phyloP scores from a whole-genome alignment of 2,888 invertebrate genomes.

The Frankliniella intonsa region DNA sequence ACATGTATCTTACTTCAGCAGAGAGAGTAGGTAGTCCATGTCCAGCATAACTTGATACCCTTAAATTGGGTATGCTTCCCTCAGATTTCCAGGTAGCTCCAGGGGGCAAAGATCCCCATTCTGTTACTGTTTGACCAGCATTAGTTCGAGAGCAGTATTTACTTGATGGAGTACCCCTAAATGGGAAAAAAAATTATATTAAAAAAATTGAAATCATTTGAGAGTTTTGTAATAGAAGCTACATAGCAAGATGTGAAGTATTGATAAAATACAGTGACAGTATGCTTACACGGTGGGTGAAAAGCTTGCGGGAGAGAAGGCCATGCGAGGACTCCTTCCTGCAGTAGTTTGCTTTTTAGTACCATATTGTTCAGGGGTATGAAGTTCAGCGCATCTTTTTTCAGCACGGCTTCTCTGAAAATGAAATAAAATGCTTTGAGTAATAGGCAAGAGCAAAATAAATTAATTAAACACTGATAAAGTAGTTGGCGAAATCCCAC shows the following conservation, averaged over 20 bases:
- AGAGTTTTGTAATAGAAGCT: no score
- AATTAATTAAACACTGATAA: not conserved
- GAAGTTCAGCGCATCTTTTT: not conserved
- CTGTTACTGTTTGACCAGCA: conserved; percentile 44
- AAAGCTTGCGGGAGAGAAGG: conserved; percentile 42
- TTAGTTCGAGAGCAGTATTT: conserved; percentile 45
- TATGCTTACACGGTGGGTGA: conserved; percentile 44
- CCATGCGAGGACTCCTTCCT: conserved; percentile 34
- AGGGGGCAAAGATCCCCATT: conserved; percentile 29
- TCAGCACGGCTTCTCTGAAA: not conserved
- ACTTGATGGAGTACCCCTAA: conserved; percentile 43
- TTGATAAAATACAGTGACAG: conserved; percentile 49
- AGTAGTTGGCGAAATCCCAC: not conserved
- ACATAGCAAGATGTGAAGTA: conserved; percentile 38
- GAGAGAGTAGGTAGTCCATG: conserved; percentile 30
- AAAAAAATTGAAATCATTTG: not conserved
- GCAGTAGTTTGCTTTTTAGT: conserved; percentile 29
- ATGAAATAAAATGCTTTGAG: not conserved
- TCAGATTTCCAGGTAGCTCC: conserved; percentile 31
- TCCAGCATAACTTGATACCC: not conserved
- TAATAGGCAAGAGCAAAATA: not conserved
- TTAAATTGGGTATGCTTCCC: not conserved
- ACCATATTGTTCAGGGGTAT: not conserved
- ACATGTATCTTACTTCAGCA: conserved; percentile 49
- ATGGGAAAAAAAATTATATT: not conserved